Conservation (phyloP, 2,888 invertebrate genomes). For the Cephus pygmeus region DNA sequence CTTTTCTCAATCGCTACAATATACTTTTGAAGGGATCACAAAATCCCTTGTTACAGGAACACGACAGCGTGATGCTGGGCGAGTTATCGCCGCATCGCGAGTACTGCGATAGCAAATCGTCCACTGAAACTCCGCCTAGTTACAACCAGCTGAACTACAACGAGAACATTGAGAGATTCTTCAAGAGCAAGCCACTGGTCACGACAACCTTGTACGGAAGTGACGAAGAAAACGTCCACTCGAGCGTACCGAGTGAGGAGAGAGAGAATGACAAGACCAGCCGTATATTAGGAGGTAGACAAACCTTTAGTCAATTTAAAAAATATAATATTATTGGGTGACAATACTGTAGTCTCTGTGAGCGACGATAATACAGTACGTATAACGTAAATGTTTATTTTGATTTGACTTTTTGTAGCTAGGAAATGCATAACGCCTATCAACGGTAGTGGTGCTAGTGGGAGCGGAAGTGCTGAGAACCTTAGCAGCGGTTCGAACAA, state of each 20-base stretch:
- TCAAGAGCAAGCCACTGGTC: slow-evolving; percentile 52
- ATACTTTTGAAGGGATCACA: slow-evolving; percentile 60
- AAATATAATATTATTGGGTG: not conserved
- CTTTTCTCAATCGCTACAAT: slow-evolving; percentile 48
- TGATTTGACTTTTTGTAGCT: slow-evolving; percentile 24
- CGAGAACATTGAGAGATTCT: slow-evolving; percentile 79
- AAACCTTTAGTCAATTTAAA: not conserved
- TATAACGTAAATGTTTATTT: not conserved
- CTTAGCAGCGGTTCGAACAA: slow-evolving; percentile 72
- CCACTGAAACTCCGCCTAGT: slow-evolving; percentile 82
- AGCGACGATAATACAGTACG: not conserved
- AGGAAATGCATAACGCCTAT: slow-evolving; percentile 67
- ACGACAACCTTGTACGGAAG: slow-evolving; percentile 42
- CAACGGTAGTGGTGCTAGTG: slow-evolving; percentile 69
- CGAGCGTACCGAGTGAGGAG: slow-evolving; percentile 42
- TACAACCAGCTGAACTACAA: slow-evolving; percentile 89
- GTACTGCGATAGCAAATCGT: slow-evolving; percentile 81
- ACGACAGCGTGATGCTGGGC: slow-evolving; percentile 84
- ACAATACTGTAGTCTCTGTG: not conserved
- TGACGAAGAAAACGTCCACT: slow-evolving; percentile 52
- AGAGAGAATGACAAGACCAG: slow-evolving; percentile 42
- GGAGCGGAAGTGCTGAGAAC: slow-evolving; percentile 72
- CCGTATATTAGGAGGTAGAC: slow-evolving; percentile 37
- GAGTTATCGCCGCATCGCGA: slow-evolving; percentile 88
- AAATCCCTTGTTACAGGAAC: slow-evolving; percentile 72